A percentile compares a stretch with the other conserved stretches of the same genome.
phyloP scores from a whole-genome alignment of 2,797 vertebrate genomes.

The Leucoraja ocellata region DNA sequence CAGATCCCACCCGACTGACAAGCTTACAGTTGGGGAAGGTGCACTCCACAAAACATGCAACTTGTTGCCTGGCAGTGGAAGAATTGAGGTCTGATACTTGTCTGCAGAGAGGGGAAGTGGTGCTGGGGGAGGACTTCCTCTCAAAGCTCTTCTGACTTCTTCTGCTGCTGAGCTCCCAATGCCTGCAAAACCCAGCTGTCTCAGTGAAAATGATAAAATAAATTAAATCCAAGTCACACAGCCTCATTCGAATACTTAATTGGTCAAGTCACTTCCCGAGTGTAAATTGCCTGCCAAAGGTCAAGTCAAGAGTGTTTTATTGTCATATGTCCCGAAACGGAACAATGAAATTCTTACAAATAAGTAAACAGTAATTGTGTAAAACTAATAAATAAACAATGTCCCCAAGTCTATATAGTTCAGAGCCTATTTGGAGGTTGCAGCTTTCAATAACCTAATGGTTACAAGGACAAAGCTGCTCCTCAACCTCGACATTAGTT shows the following conservation, averaged over 20 bases:
- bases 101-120: background rate
- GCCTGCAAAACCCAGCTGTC: background rate
- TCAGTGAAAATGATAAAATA: background rate
- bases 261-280: background rate
- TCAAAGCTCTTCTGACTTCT: background rate
- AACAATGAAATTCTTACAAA: no score
- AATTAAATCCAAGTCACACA: background rate
- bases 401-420: no score
- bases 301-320: no score
- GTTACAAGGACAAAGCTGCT: no score
- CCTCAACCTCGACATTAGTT: no score
- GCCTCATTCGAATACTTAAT: background rate
- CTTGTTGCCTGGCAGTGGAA: background rate
- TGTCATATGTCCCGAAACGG: no score
- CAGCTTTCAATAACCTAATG: no score
- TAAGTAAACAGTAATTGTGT: no score
- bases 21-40: background rate
- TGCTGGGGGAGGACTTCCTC: background rate
- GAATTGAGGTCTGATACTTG: background rate
- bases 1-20: background rate
- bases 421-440: no score
- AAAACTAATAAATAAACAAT: no score
- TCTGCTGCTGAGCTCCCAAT: background rate
- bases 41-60: background rate
- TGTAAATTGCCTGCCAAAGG: no score